Evolutionary conservation across 2,797 vertebrate genomes (phyloP).

Genomic region (Dipus sagitta): DNA sequence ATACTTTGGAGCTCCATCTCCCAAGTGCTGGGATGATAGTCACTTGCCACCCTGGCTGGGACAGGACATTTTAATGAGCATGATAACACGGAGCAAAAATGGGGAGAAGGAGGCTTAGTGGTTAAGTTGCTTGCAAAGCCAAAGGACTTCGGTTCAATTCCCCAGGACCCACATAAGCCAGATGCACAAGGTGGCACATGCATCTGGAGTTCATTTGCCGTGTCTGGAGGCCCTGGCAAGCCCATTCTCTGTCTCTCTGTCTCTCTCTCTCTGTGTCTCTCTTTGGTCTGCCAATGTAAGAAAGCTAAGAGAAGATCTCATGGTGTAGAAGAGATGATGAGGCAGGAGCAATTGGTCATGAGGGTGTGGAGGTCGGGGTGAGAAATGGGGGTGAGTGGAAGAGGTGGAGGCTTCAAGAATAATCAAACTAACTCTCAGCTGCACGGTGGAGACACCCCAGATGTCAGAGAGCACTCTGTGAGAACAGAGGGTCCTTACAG

Average conservation of each 20-base stretch:
- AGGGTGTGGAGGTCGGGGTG: neutral
- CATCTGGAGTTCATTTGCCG: too few relatives aligned
- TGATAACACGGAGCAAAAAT: neutral
- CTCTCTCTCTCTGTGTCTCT: too few relatives aligned
- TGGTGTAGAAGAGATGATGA: neutral
- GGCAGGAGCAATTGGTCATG: neutral
- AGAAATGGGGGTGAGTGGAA: neutral
- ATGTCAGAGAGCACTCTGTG: neutral
- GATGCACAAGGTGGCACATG: too few relatives aligned
- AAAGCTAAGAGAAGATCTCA: neutral
- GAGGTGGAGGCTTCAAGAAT: neutral
- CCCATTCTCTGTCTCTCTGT: too few relatives aligned
- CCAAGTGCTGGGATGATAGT: neutral
- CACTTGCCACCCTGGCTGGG: neutral
- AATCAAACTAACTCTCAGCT: neutral
- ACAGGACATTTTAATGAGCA: neutral
- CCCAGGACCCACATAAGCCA: too few relatives aligned
- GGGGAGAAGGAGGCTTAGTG: too few relatives aligned
- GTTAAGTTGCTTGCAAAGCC: too few relatives aligned
- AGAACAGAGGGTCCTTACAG: neutral
- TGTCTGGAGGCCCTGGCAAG: too few relatives aligned
- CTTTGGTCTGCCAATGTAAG: neutral
- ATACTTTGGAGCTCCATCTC: neutral
- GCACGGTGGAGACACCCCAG: neutral
- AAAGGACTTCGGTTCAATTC: too few relatives aligned